Percentiles rank a stretch among this genome's conserved stretches.
Evolutionary conservation across 2,113 vertebrate species (phyloP).

Genomic region (Tychaedon coryphoeus): DNA sequence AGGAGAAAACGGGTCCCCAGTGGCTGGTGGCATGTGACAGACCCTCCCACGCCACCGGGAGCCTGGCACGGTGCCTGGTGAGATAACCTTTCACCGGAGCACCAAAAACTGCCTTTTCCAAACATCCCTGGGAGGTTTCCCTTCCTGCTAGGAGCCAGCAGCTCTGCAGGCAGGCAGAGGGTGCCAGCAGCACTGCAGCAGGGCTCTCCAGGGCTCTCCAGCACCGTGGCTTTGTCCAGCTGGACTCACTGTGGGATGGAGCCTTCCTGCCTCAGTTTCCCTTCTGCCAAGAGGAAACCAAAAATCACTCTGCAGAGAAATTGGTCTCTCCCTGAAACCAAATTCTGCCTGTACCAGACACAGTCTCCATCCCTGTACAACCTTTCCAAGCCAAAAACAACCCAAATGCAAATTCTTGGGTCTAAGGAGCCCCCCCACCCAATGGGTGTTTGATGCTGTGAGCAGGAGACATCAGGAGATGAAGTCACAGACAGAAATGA

Average conservation of each 20-base stretch:
- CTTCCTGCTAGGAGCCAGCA: neutral
- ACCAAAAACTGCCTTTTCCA: neutral
- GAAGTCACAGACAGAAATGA: neutral
- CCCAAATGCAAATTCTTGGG: neutral
- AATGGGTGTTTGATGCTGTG: neutral
- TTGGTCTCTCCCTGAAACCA: neutral
- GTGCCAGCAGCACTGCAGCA: neutral
- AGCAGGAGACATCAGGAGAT: neutral
- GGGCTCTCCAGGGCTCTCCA: neutral
- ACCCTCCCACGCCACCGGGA: neutral
- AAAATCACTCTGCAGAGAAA: neutral
- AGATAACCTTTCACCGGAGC: conserved; percentile 19
- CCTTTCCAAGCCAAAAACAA: neutral
- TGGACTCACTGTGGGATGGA: neutral
- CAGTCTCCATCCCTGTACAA: neutral
- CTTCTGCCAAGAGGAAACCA: neutral
- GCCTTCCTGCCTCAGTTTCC: neutral
- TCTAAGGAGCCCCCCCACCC: accelerated
- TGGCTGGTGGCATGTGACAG: neutral
- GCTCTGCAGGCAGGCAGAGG: neutral
- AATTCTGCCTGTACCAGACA: neutral
- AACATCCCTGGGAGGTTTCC: neutral
- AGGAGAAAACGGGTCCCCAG: neutral
- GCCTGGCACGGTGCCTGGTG: neutral
- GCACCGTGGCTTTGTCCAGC: neutral